phyloP scores from a whole-genome alignment of 2,797 vertebrate species.

The Sorex maritimensis region DNA sequence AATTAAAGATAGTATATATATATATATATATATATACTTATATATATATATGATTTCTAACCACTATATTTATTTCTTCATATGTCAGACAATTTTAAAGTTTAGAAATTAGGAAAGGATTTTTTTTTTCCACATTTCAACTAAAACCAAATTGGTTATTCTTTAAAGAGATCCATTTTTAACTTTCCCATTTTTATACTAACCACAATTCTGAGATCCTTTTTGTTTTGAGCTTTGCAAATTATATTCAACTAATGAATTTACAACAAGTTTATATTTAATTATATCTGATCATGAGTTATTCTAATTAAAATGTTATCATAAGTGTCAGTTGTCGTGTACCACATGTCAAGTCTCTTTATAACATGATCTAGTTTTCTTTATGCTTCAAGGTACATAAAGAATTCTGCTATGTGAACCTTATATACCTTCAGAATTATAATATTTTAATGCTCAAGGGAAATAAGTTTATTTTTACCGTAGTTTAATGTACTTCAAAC shows the following conservation, averaged over 20 bases:
- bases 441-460: not conserved
- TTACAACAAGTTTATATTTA: not conserved
- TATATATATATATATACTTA: not conserved
- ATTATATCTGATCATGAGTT: not conserved
- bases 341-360: not conserved
- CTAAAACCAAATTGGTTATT: not conserved
- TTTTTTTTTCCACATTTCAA: constrained; percentile 3
- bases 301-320: not conserved
- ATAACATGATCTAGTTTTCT: not conserved
- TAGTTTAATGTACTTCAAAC: not conserved
- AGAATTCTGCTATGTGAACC: not conserved
- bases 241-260: not conserved
- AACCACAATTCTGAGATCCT: not conserved
- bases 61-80: not conserved
- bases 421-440: not conserved
- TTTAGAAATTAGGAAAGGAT: not conserved
- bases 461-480: not conserved
- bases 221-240: not conserved
- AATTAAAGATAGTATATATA: not conserved
- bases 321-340: not conserved
- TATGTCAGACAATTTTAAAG: not conserved
- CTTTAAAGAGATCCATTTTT: constrained; percentile 3
- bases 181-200: not conserved
- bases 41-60: not conserved
- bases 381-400: not conserved